Percentiles rank a stretch among this genome's conserved stretches.
phyloP scores from a whole-genome alignment of 2,888 invertebrate species.

The Polyommatus icarus region DNA sequence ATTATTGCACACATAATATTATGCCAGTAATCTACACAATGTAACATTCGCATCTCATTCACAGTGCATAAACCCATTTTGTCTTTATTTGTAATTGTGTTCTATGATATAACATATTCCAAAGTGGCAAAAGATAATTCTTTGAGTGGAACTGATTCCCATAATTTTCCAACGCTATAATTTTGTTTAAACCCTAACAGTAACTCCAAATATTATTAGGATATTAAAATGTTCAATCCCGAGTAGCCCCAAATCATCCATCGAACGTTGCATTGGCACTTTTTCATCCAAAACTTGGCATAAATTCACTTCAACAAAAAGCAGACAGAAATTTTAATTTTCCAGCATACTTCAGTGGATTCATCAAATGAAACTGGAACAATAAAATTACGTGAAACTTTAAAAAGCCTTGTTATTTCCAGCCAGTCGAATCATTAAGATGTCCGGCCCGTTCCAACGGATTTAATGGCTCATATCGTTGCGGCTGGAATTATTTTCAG shows the following conservation, averaged over 20 bases:
- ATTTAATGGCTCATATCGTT: constrained; percentile 61
- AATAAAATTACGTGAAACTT: constrained; percentile 26
- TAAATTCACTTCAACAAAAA: constrained; percentile 8
- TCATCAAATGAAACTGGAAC: constrained; percentile 23
- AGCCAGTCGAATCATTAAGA: constrained; percentile 53
- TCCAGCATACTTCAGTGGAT: constrained; percentile 27
- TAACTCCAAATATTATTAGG: neutral
- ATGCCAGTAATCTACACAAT: neutral
- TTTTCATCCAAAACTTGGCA: constrained; percentile 22
- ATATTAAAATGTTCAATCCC: neutral
- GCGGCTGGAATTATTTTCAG: constrained; percentile 58
- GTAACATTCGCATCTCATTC: neutral
- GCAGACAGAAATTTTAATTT: neutral
- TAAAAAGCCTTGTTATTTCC: constrained; percentile 36
- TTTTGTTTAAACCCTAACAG: neutral
- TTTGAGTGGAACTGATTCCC: too few species aligned
- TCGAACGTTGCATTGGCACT: constrained; percentile 1
- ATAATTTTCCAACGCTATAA: too few species aligned
- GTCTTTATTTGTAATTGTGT: too few species aligned
- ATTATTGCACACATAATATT: constrained; percentile 7
- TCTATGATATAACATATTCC: too few species aligned
- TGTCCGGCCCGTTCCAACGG: constrained; percentile 57
- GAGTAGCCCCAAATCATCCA: neutral
- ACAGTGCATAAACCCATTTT: neutral
- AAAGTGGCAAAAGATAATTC: too few species aligned